These are phyloP conservation scores for Eriocheir sinensis DNA, from an alignment of 1,140 invertebrate genomes.

Conservation along the genomic window DNA sequence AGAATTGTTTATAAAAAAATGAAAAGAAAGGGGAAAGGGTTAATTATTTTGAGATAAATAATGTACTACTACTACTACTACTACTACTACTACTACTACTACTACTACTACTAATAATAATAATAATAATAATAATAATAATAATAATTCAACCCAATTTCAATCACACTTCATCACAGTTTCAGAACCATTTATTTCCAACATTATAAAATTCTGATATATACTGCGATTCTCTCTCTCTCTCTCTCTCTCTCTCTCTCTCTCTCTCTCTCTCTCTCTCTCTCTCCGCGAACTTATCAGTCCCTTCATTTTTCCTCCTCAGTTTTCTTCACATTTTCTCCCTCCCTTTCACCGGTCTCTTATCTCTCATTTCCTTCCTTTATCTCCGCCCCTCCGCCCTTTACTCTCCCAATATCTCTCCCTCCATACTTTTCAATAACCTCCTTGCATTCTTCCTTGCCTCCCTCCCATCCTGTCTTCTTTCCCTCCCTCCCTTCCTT, in stretches of 20 bases:
- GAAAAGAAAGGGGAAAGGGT: no score
- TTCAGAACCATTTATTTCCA: neutral
- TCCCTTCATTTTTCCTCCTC: constrained; percentile 1
- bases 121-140: neutral
- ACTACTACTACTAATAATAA: neutral
- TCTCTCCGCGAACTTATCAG: neutral
- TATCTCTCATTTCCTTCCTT: constrained; percentile 5
- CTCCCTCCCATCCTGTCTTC: no score
- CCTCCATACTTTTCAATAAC: neutral
- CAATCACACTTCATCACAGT: neutral
- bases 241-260: neutral
- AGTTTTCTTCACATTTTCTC: neutral
- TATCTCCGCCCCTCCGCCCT: neutral
- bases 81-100: neutral
- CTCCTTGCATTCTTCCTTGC: no score
- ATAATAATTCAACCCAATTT: neutral
- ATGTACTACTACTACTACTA: neutral
- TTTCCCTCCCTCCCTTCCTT: no score
- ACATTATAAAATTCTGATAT: no score
- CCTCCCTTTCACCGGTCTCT: neutral
- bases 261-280: constrained; percentile 1
- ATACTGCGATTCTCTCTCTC: neutral
- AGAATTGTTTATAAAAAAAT: no score
- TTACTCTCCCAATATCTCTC: neutral
- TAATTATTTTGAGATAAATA: no score